Base-by-base conservation (phyloP, 2,113 vertebrate genomes). In the Notothenia rossii region DNA sequence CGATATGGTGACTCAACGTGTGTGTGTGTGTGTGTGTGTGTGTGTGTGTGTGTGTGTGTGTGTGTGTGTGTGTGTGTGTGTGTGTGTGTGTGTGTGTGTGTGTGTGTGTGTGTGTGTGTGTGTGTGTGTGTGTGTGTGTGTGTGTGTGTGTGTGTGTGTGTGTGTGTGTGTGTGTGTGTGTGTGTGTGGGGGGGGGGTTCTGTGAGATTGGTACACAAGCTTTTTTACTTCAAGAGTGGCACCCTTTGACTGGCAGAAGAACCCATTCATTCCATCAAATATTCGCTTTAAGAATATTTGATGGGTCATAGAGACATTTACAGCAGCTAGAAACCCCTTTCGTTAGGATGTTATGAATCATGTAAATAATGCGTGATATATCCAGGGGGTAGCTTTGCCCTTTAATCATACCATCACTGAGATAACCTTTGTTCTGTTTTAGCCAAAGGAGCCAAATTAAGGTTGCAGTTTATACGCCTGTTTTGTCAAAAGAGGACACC, bases 1-100 rank as follows among this genome's bases (percentile, higher is more conserved):
- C 7, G 94, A 96, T 77, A 97, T 96, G 96, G 97, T 97, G 91
- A 95, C 88, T 90, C 61, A 61, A 74, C 70, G 78, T 15, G 2
- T 59, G 33, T 66, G 65, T 78, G 43, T 3, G 2, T 72, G 20
- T 69, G 12, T 82, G 22, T 55, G 13, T 79, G 33, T 78, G 45
- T 13, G 50, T 69, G 55, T 65, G 56, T 13, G 2, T 55, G 54
- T 58, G 51, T 70, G 65, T 49, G 46, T 33, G 63, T 55, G 56
- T 8, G n/a, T 25, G 49, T 22, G 55, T 7, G n/a, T 59, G 75
- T 33, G 40, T 46, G 54, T 25, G 60, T 53, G 60, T 54, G 60
- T 43, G 58, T 55, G 68, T 64, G 76, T 9, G 50, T 62, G 49
- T 17, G 25, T 10, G 64, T 25, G 17, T 22, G 25, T n/a, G 50